These are phyloP conservation scores for Kryphioiulus occultus DNA, from an alignment of 2,888 invertebrate species.

Conservation along the genomic window DNA sequence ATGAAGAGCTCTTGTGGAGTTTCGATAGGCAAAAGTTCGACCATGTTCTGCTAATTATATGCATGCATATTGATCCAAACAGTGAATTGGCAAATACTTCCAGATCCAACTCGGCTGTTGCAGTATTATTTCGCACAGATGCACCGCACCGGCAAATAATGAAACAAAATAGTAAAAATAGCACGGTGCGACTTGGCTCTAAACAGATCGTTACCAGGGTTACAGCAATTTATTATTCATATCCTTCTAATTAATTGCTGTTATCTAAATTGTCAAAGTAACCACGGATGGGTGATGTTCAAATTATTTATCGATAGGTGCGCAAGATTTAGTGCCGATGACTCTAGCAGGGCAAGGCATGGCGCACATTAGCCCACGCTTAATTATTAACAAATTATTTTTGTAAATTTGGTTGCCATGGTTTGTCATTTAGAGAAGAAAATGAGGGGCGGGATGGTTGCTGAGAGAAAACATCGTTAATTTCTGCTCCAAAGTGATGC, in stretches of 20 bases:
- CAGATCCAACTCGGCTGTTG: neutral
- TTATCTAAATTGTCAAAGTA: conserved; percentile 1
- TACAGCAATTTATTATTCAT: neutral
- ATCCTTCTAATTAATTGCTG: neutral
- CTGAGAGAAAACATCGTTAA: neutral
- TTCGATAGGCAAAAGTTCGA: neutral
- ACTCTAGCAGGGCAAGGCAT: neutral
- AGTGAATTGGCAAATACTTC: neutral
- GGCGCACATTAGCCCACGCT: neutral
- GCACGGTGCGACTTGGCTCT: neutral
- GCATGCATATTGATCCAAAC: neutral
- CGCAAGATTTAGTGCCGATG: neutral
- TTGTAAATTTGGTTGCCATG: neutral
- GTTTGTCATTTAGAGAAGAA: neutral
- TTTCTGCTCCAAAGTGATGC: neutral
- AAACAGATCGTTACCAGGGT: conserved; percentile 31
- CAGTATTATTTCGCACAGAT: neutral
- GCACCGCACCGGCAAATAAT: neutral
- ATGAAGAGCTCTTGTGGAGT: neutral
- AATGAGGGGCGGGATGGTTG: neutral
- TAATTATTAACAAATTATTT: neutral
- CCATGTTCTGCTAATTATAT: neutral
- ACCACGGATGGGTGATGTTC: conserved; percentile 10
- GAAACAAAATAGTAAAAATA: neutral
- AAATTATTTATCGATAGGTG: conserved; percentile 3